A percentile compares a stretch with the other conserved stretches of the same genome.
Conservation (phyloP, 2,888 invertebrate genomes). For the Iselma pallidipennis region DNA sequence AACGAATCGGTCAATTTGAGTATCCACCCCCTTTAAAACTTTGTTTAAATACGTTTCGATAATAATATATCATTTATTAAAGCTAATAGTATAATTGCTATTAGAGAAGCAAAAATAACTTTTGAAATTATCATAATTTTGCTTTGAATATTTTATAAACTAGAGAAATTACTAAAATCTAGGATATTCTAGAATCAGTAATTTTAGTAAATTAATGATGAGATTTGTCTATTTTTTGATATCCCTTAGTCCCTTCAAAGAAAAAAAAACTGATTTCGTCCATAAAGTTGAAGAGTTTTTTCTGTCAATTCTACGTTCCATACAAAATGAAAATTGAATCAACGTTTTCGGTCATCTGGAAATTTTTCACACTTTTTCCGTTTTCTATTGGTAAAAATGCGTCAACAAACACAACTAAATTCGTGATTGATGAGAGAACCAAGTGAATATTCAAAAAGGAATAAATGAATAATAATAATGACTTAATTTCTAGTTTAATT, state of each 20-base stretch:
- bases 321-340: neutral
- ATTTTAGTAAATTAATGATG: neutral
- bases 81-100: neutral
- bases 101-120: neutral
- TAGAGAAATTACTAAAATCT: neutral
- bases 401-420: neutral
- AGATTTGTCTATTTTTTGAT: neutral
- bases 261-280: neutral
- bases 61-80: no score
- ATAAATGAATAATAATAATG: neutral
- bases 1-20: no score
- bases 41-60: no score
- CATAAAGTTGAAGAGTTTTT: neutral
- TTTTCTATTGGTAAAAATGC: neutral
- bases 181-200: neutral
- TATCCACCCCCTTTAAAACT: no score
- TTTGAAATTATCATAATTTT: neutral
- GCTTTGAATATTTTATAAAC: neutral
- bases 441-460: neutral
- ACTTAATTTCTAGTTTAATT: neutral
- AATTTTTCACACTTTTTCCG: neutral
- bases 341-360: neutral
- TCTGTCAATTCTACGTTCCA: neutral
- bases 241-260: neutral
- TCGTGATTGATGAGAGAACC: conserved; percentile 2